Percentiles rank a stretch among this genome's conserved stretches.
These are phyloP conservation scores for Drosophila multiciliata DNA, from an alignment of 2,888 invertebrate species.

Conservation along the genomic window DNA sequence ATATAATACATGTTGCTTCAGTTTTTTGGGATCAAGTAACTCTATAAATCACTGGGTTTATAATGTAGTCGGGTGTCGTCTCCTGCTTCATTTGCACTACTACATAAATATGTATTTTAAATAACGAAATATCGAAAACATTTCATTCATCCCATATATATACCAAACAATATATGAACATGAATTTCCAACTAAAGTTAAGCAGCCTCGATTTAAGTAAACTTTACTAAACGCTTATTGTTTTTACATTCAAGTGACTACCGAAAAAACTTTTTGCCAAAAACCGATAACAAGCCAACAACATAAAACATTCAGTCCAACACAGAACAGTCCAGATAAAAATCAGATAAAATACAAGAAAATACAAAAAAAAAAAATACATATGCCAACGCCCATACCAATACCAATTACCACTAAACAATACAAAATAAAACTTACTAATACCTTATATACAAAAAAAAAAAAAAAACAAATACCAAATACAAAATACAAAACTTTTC, in stretches of 20 bases:
- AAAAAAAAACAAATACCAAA: slow-evolving; percentile 21
- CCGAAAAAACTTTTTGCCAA: slow-evolving; percentile 38
- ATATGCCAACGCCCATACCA: slow-evolving; percentile 39
- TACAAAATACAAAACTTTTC: slow-evolving; percentile 60
- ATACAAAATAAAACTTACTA: slow-evolving; percentile 25
- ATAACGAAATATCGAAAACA: slow-evolving; percentile 35
- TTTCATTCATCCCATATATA: slow-evolving; percentile 23
- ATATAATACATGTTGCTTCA: slow-evolving; percentile 45
- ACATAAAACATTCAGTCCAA: slow-evolving; percentile 33
- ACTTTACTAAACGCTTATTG: slow-evolving; percentile 22
- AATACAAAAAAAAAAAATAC: slow-evolving; percentile 26
- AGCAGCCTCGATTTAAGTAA: slow-evolving; percentile 27
- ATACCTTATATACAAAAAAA: slow-evolving; percentile 17
- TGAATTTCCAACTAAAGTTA: slow-evolving; percentile 40
- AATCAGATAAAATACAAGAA: slow-evolving; percentile 18
- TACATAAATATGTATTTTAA: slow-evolving; percentile 20
- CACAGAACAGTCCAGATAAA: slow-evolving; percentile 19
- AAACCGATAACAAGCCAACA: slow-evolving; percentile 55
- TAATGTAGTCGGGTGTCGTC: slow-evolving; percentile 18
- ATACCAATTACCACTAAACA: slow-evolving; percentile 18
- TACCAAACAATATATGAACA: slow-evolving; percentile 18
- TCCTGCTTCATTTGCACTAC: slow-evolving; percentile 39
- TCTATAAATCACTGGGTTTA: slow-evolving; percentile 24
- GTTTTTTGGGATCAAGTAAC: slow-evolving; percentile 29
- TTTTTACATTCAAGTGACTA: slow-evolving; percentile 23